Percentiles rank a stretch among this genome's conserved stretches.
Evolutionary conservation across 2,113 vertebrate species (phyloP).

Genomic region (Forbesichthys agassizii): DNA sequence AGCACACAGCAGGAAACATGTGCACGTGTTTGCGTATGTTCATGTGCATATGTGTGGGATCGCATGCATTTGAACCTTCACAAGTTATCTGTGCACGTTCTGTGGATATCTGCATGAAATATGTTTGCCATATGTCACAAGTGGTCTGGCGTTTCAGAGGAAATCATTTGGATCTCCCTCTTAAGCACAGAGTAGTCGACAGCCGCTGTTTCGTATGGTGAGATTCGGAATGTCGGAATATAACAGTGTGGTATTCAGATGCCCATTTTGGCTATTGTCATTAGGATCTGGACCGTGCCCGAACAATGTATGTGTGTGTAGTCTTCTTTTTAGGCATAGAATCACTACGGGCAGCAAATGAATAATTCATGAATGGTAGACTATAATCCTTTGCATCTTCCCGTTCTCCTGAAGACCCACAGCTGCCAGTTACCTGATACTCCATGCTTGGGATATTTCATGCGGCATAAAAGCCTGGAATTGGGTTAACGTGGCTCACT

Average conservation of each 20-base stretch:
- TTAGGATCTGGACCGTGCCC: constrained; percentile 60
- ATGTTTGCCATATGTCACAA: constrained; percentile 72
- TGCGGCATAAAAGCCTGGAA: neutral
- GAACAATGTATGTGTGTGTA: constrained; percentile 61
- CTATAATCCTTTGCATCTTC: constrained; percentile 35
- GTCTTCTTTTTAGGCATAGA: constrained; percentile 33
- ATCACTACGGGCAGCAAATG: constrained; percentile 37
- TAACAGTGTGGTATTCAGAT: constrained; percentile 44
- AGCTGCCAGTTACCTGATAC: constrained; percentile 29
- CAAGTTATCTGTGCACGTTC: neutral
- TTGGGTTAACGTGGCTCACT: too few species aligned
- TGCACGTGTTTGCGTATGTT: constrained; percentile 9
- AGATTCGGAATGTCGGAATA: constrained; percentile 52
- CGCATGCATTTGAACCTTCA: neutral
- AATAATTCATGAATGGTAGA: constrained; percentile 48
- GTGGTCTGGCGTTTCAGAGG: constrained; percentile 60
- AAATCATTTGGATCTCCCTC: constrained; percentile 69
- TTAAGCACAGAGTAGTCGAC: constrained; percentile 53
- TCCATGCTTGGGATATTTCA: constrained; percentile 24
- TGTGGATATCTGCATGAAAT: constrained; percentile 64
- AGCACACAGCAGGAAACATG: constrained; percentile 6
- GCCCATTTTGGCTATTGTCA: constrained; percentile 56
- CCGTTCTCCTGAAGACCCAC: constrained; percentile 39
- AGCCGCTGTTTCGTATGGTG: constrained; percentile 62
- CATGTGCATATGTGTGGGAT: constrained; percentile 17